Evolutionary conservation across 2,797 vertebrate species (phyloP), one percentile per base, ranked within the genome.

Genomic region (Centroberyx gerrardi): DNA sequence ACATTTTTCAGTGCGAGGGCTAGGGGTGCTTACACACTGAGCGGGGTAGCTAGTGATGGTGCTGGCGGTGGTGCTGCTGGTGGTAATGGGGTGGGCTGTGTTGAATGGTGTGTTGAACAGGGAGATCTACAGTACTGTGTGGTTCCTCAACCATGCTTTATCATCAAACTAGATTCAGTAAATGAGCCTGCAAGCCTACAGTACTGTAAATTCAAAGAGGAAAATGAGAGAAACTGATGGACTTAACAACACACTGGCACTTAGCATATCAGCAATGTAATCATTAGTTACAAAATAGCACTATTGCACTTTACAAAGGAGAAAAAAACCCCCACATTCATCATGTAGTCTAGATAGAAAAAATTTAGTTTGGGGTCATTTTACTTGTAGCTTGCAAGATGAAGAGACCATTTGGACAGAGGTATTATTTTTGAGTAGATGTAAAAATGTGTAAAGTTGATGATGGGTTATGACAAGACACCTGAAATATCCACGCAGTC

Each of bases 361-460:
- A 60, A 31, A 63, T 60, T 12, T 59, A 53, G 64, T 79, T 72
- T 15, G 14, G 46, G 46, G 13, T 68, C 5, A 48, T 64, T 59
- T 60, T 33, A 17, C 29, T 58, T 49, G 5, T 58, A 36, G 28
- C 27, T 55, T 22, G 9, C 5, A 27, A 76, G 53, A 67, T 33
- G 38, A 73, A 76, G 36, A 74, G 52, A 56, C 15, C 60, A 75
- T 54, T 73, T 71, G 40, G 29, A 48, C 53, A 69, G 44, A 64
- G 2, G 10, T 15, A 17, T 1, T 15, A 48, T 17, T 48, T 14
- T 48, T 48, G 15, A 15, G 3, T 14, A 17, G 14, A 5, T 48
- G 14, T 4, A 4, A 48, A 48, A 48, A 17, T 48, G 15, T 48
- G 8, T 6, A 10, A 40, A 40, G 8, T 40, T 40, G 38, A 10